phyloP scores from a whole-genome alignment of 2,113 vertebrate species.

The Catharus bicknelli region DNA sequence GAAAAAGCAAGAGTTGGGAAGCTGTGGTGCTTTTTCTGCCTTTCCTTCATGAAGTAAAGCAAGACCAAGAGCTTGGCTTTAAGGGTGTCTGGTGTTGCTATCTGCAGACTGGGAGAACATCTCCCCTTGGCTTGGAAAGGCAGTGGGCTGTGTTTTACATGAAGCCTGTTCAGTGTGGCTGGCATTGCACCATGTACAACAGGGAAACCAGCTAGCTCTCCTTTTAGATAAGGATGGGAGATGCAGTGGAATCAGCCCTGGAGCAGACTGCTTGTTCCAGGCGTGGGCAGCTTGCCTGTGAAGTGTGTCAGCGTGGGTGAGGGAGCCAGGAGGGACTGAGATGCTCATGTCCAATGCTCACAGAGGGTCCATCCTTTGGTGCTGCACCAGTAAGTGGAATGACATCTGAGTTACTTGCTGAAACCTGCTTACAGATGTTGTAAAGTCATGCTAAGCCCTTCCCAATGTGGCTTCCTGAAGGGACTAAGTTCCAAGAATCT shows the following conservation, averaged over 20 bases:
- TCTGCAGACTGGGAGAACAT: neutral
- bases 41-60: neutral
- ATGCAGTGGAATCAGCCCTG: neutral
- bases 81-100: neutral
- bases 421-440: neutral
- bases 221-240: neutral
- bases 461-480: neutral
- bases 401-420: neutral
- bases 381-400: neutral
- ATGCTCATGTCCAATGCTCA: neutral
- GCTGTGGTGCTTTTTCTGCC: neutral
- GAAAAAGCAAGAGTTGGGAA: neutral
- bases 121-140: neutral
- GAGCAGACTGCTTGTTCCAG: neutral
- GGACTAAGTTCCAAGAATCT: neutral
- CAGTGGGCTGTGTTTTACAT: neutral
- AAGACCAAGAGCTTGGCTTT: neutral
- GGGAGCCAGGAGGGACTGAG: slow-evolving; percentile 6
- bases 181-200: neutral
- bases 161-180: neutral
- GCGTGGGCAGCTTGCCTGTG: neutral
- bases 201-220: neutral
- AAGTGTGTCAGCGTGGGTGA: neutral
- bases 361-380: neutral
- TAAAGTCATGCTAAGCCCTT: neutral